phyloP scores from a whole-genome alignment of 2,797 vertebrate genomes.

The Calcarius lapponicus region DNA sequence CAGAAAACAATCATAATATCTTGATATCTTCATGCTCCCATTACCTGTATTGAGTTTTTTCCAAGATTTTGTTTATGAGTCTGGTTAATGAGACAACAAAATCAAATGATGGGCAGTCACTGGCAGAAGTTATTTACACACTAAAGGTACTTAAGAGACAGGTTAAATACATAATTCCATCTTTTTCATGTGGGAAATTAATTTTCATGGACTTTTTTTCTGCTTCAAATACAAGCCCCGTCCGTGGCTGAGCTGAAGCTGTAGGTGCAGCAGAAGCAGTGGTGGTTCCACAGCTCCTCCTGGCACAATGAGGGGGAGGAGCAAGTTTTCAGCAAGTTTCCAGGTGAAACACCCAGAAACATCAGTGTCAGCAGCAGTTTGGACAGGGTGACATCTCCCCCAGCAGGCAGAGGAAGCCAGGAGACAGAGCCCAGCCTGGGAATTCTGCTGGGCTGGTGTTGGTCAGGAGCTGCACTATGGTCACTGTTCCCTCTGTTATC shows the following conservation, averaged over 20 bases:
- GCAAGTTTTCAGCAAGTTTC: neutral
- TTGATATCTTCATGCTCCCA: neutral
- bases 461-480: neutral
- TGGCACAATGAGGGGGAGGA: accelerated
- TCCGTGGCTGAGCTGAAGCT: neutral
- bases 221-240: neutral
- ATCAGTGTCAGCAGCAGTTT: neutral
- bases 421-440: neutral
- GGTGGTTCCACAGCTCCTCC: neutral
- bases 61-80: neutral
- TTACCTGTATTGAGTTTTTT: neutral
- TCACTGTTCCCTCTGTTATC: neutral
- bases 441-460: accelerated
- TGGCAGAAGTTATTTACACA: neutral
- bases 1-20: neutral
- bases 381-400: no score
- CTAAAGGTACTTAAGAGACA: neutral
- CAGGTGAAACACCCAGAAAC: neutral
- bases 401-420: neutral
- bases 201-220: neutral
- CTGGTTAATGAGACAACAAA: neutral
- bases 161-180: neutral
- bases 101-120: neutral
- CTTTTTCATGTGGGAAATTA: accelerated
- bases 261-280: neutral